Conservation (phyloP, 2,797 vertebrate genomes). For the Simalia tracyae region DNA sequence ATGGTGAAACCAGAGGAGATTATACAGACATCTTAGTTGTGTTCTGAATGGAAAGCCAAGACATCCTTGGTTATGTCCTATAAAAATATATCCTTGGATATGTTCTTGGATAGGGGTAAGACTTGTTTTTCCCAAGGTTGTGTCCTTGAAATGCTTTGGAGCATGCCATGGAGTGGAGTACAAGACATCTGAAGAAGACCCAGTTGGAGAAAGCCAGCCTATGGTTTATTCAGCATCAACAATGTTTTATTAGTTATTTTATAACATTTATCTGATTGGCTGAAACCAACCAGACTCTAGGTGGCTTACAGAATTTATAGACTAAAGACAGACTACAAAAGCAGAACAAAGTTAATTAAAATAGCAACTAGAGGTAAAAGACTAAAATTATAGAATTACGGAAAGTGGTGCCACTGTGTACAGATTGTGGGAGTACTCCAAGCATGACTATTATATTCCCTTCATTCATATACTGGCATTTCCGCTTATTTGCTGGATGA, state of each 20-base stretch:
- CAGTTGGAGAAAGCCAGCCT: neutral
- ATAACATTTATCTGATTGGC: neutral
- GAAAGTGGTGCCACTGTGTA: neutral
- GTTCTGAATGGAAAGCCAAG: neutral
- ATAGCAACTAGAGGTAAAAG: neutral
- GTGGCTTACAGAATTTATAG: neutral
- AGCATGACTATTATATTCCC: neutral
- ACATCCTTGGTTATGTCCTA: neutral
- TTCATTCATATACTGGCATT: neutral
- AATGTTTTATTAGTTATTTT: neutral
- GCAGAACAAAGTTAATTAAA: neutral
- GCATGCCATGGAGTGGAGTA: neutral
- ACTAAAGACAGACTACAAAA: neutral
- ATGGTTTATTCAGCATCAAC: neutral
- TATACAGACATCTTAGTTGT: neutral
- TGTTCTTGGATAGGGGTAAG: neutral
- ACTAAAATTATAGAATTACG: neutral
- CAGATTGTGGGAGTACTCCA: neutral
- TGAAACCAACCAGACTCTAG: neutral
- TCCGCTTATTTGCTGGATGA: neutral
- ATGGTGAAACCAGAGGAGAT: neutral
- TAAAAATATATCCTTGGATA: neutral
- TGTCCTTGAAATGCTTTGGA: neutral
- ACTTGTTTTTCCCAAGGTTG: neutral
- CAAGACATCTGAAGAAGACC: neutral